These are phyloP conservation scores for Mormyrus hasselquistii DNA, from an alignment of 2,797 vertebrate genomes.

Conservation along the genomic window DNA sequence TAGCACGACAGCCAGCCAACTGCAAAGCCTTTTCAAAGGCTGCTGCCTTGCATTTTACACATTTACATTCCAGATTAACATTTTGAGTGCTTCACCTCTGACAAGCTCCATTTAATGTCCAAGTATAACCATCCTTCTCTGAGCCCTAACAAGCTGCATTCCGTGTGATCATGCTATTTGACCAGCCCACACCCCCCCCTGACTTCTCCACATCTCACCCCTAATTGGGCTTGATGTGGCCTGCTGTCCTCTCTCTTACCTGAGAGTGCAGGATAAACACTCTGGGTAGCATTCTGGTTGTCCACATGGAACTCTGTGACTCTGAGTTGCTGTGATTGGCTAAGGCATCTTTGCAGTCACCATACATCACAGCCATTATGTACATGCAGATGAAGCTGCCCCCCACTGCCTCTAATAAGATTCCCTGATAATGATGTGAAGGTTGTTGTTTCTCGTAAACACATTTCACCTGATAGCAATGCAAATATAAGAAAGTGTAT, in stretches of 20 bases:
- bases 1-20: not conserved
- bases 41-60: not conserved
- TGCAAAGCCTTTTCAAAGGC: not conserved
- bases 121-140: not conserved
- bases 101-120: not conserved
- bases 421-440: not conserved
- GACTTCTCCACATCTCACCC: not conserved
- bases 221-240: not conserved
- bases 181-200: no score
- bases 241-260: not conserved
- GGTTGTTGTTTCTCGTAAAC: not conserved
- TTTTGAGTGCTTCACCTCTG: not conserved
- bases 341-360: not conserved
- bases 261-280: not conserved
- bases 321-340: not conserved
- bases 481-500: not conserved
- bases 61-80: not conserved
- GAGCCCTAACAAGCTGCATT: not conserved
- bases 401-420: not conserved
- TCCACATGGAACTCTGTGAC: not conserved
- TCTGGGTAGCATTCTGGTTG: not conserved
- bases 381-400: not conserved
- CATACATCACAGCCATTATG: not conserved
- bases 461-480: not conserved
- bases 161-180: not conserved